Base-by-base conservation (phyloP, 2,797 vertebrate species). In the Toxotes lorentzi region DNA sequence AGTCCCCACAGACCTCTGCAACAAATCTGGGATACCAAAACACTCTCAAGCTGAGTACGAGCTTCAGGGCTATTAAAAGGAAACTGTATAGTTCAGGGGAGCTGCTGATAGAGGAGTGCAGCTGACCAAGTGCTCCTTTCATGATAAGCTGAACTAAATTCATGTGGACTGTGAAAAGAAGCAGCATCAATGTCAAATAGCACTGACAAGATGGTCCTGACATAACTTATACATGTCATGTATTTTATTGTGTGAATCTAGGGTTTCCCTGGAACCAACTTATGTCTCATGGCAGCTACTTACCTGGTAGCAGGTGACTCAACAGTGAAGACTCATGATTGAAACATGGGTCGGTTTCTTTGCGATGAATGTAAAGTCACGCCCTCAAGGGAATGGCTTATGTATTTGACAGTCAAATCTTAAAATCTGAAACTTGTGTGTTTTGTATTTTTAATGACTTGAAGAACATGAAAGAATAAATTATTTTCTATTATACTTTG, bases 51-150 rank as follows among this genome's bases (percentile, higher is more conserved):
- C 94, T 99, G 76, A 96, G 96, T 71, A 91, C 94, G 0, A 94
- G 96, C 83, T 99, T 99, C 90, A 95, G 96, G 73, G 97, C 97
- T 40, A 96, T 98, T 63, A 99, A 97, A 88, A 97, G 95, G 83
- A 98, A 98, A 91, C 94, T 98, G 71, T 98, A 99, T 85, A 96
- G 96, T 90, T 97, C 97, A 0, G 97, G 95, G 73, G 97, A 97
- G 90, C 93, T 97, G 85, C 95, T 98, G 56, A 94, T 99, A 0
- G 97, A 98, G 53, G 97, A 98, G 88, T 97, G 97, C 90, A 97
- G 94, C 95, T 17, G 82, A 85, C 56, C 8, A 43, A 73, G 16
- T 24, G 2, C 73, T 45, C 17, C 17, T 24, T 30, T 35, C 16
- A 47, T 5, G 24, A 76, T 34, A 47, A 73, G n/a, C 21, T 54